A percentile compares a stretch with the other conserved stretches of the same genome.
Conservation (phyloP, 2,888 invertebrate genomes). For the Pemphredon lugubris region DNA sequence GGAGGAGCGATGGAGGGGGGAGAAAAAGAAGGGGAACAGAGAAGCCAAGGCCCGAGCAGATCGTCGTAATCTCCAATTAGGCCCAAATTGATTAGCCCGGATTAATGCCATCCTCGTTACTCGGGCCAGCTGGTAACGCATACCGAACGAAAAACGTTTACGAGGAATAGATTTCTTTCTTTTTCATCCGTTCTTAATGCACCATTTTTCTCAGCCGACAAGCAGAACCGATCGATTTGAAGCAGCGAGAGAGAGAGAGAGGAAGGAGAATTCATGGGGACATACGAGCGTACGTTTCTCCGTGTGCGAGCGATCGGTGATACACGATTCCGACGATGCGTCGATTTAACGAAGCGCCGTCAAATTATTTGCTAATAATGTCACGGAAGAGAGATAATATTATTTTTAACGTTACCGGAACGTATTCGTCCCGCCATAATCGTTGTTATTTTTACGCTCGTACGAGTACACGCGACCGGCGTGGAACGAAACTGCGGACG, state of each 20-base stretch:
- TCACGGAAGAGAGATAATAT: too few species aligned
- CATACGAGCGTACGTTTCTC: neutral
- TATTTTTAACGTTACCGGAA: too few species aligned
- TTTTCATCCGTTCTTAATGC: neutral
- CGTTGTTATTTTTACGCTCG: too few species aligned
- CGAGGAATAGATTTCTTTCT: conserved; percentile 17
- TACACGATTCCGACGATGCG: neutral
- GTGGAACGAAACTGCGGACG: too few species aligned
- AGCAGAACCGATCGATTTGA: neutral
- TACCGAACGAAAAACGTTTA: conserved; percentile 32
- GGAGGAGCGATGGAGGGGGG: neutral
- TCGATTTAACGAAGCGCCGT: too few species aligned
- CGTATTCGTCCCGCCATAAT: too few species aligned
- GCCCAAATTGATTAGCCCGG: conserved; percentile 78
- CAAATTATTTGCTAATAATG: too few species aligned
- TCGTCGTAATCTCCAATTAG: conserved; percentile 79
- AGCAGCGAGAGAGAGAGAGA: too few species aligned
- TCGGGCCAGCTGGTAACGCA: conserved; percentile 24
- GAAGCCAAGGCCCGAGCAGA: conserved; percentile 51
- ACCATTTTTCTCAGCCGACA: conserved; percentile 18
- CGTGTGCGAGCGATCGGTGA: neutral
- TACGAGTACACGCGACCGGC: too few species aligned
- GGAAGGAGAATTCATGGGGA: neutral
- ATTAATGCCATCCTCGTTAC: conserved; percentile 69
- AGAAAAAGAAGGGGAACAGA: conserved; percentile 9